Conservation (phyloP, 2,888 invertebrate genomes). For the Ephialtes manifestator region DNA sequence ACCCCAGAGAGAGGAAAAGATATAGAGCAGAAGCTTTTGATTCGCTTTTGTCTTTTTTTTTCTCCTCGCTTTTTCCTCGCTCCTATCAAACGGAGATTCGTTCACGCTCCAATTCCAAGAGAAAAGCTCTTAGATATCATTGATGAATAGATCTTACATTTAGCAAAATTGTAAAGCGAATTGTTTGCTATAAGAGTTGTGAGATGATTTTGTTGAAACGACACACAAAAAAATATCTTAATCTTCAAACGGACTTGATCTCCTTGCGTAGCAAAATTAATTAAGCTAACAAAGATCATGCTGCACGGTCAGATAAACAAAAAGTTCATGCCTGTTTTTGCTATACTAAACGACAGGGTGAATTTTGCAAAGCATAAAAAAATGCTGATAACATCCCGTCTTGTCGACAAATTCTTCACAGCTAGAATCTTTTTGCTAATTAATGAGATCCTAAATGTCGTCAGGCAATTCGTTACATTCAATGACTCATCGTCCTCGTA, state of each 20-base stretch:
- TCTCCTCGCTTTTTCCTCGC: neutral
- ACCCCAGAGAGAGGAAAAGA: constrained; percentile 52
- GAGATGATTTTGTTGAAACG: no score
- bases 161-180: constrained; percentile 34
- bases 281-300: neutral
- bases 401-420: neutral
- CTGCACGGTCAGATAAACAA: neutral
- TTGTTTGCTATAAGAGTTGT: constrained; percentile 10
- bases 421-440: constrained; percentile 11
- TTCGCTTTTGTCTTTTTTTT: constrained; percentile 51
- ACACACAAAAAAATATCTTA: no score
- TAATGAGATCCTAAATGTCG: constrained; percentile 43
- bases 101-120: constrained; percentile 64
- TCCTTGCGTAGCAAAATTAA: no score
- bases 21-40: constrained; percentile 60
- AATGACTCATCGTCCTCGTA: constrained; percentile 54
- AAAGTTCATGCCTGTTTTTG: neutral
- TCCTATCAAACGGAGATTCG: constrained; percentile 56
- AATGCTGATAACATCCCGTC: neutral
- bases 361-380: neutral
- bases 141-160: constrained; percentile 53
- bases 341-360: neutral
- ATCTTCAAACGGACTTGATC: no score
- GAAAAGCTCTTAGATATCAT: constrained; percentile 40
- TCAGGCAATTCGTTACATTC: constrained; percentile 36